phyloP scores from a whole-genome alignment of 2,888 invertebrate species.

The Tenthredo scrophulariae region DNA sequence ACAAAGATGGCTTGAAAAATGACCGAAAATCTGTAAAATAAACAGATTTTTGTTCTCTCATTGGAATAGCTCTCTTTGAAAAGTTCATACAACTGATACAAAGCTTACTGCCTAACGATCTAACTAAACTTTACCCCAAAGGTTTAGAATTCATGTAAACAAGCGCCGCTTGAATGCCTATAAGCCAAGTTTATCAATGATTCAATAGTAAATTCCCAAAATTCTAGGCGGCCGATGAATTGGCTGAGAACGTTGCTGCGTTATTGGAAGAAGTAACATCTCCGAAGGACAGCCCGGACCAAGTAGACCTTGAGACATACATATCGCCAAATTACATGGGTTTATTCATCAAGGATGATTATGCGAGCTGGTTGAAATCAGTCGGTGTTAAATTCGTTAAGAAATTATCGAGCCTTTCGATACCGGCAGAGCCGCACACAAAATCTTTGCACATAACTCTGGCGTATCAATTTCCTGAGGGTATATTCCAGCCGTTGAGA shows the following conservation, averaged over 20 bases:
- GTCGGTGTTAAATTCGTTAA: slow-evolving; percentile 90
- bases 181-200: not conserved
- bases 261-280: slow-evolving; percentile 88
- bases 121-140: not conserved
- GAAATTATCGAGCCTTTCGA: slow-evolving; percentile 87
- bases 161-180: too few species aligned
- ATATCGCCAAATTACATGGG: slow-evolving; percentile 95
- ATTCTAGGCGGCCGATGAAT: slow-evolving; percentile 87
- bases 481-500: slow-evolving; percentile 86
- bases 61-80: too few species aligned
- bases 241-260: slow-evolving; percentile 84
- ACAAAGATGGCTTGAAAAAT: too few species aligned
- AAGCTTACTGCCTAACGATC: too few species aligned
- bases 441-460: slow-evolving; percentile 93
- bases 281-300: slow-evolving; percentile 82
- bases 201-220: not conserved
- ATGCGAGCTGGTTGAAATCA: slow-evolving; percentile 89
- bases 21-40: too few species aligned
- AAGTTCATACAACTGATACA: too few species aligned
- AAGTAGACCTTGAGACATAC: slow-evolving; percentile 88
- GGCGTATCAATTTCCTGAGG: slow-evolving; percentile 91
- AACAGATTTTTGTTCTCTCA: too few species aligned
- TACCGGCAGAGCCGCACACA: slow-evolving; percentile 88
- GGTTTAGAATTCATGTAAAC: too few species aligned
- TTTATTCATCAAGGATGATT: slow-evolving; percentile 90